Evolutionary conservation across 2,888 invertebrate genomes (phyloP), one percentile per base, ranked within the genome.

Genomic region (Silvanus unidentatus): DNA sequence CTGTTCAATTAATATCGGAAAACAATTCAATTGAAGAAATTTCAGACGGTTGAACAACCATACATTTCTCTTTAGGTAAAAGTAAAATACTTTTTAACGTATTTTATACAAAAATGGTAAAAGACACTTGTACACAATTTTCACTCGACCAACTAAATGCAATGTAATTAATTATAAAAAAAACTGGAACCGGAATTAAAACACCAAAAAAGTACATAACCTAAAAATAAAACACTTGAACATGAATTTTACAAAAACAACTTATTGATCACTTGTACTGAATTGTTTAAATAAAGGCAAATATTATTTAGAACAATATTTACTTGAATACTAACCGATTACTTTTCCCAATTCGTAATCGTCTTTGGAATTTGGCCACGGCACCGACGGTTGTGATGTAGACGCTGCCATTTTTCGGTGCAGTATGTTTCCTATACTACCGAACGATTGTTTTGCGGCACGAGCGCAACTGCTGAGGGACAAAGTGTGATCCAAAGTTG

Each of bases 271-370:
- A 11, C 11, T 32, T 12, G 12, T 32, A 12, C 46, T 14, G 51
- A 42, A 47, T 47, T 49, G 43, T 11, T 32, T 12, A 32, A 32
- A 32, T 12, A 11, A 32, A 5, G 12, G 32, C 32, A 3, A 32
- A 32, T 11, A 11, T 32, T 32, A 3, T 11, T 32, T 11, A 8
- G 2, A 54, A 54, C 44, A 42, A 36, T 39, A 58, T 49, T 54
- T 48, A 43, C 44, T 45, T 50, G 32, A 52, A 53, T 66, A 79
- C 82, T 77, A 75, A 89, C 92, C 92, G 67, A 96, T 95, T 64
- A 95, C 89, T 75, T 95, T 94, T 60, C 86, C 82, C 63, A 96
- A 75, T 74, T 93, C 92, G 74, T 96, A 96, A 72, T 91, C 90
- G 68, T 91, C 89, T 73, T 88, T 87, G 66, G 81, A 84, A 75